These are phyloP conservation scores for Drosophila pseudotalamancana DNA, from an alignment of 2,888 invertebrate genomes.

Conservation along the genomic window DNA sequence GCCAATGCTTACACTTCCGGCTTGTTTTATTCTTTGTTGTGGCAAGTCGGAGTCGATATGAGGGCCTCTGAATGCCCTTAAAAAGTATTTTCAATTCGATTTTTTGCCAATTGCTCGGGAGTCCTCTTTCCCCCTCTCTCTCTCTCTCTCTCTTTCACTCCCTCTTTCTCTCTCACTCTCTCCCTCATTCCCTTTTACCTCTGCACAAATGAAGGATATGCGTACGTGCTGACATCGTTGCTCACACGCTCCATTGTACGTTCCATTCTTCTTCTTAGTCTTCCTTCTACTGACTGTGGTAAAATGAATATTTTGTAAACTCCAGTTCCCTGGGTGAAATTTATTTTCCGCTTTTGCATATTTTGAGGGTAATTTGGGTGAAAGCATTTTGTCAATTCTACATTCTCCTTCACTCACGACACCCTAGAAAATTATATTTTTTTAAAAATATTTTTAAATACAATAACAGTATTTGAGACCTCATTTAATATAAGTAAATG, in stretches of 20 bases:
- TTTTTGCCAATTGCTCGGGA: constrained; percentile 57
- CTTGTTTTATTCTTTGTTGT: constrained; percentile 33
- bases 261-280: background rate
- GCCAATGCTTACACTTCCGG: constrained; percentile 64
- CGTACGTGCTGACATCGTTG: constrained; percentile 62
- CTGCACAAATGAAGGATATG: constrained; percentile 57
- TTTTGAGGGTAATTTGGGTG: constrained; percentile 68
- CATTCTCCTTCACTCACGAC: background rate
- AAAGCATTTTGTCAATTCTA: constrained; percentile 42
- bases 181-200: constrained; percentile 5
- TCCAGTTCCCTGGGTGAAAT: constrained; percentile 52
- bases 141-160: background rate
- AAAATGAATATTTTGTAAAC: constrained; percentile 62
- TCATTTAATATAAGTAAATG: too few relatives aligned
- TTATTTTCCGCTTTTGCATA: constrained; percentile 68
- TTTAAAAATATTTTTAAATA: background rate
- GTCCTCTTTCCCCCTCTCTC: constrained; percentile 15
- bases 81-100: constrained; percentile 63
- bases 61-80: constrained; percentile 32
- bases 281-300: constrained; percentile 21
- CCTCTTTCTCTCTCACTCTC: background rate
- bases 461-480: background rate
- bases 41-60: constrained; percentile 41
- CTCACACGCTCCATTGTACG: constrained; percentile 58
- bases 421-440: constrained; percentile 12